Base-by-base conservation (phyloP, 2,797 vertebrate genomes). In the Heliangelus exortis region DNA sequence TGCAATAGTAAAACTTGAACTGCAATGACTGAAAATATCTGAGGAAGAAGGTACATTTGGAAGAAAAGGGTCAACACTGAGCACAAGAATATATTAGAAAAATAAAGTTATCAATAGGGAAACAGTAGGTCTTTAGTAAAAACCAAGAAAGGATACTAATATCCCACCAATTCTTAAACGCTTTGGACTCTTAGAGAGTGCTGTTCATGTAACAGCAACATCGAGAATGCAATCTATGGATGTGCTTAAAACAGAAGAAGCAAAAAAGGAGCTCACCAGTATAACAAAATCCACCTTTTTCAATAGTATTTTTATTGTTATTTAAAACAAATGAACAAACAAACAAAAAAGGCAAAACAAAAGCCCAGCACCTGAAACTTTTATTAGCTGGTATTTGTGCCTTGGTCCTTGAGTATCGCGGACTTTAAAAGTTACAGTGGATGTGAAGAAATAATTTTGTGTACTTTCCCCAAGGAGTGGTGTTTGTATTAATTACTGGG, bases 281-380 rank as follows among this genome's bases (percentile, higher is more conserved):
- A 12, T 65, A 78, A 59, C 12, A 55, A 65, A 90, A 39, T 39
- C 39, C 39, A 39, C 43, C 43, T 45, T 45, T 47, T 47, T 18
- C 47, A 50, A 22, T 23, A 50, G 12, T 36, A 20, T 83, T 83
- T 91, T 67, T 6, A 23, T 72, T 87, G 31, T 66, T 68, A 58
- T 54, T 84, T 71, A 54, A 86, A 89, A 65, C 13, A 63, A 54
- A 13, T 7, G 51, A 69, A 41, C 0, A 23, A 75, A 75, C 5
- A n/a, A 67, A 29, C 45, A 19, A 19, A 1, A 1, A 2, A 39
- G 39, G 39, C 39, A 75, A 6, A 68, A 29, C 20, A 9, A 19
- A 1, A 1, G 1, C 4, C 1, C 13, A 29, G 4, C 21, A 51
- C 29, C 13, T 53, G 25, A 57, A 90, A 39, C 7, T 2, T 61